phyloP scores from a whole-genome alignment of 2,797 vertebrate genomes.

The Salmo trutta region DNA sequence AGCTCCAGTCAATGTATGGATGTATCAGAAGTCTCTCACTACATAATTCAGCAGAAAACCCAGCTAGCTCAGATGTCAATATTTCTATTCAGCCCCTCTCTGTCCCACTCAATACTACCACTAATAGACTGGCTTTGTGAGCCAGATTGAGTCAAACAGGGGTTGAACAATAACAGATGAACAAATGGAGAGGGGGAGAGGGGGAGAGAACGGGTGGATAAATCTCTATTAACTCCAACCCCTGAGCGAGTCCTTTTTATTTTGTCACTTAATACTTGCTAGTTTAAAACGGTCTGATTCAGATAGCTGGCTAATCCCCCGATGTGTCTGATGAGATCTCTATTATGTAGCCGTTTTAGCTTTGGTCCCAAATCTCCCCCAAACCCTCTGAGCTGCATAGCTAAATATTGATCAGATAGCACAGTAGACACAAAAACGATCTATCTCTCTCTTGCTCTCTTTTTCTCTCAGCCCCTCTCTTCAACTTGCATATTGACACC shows the following conservation, averaged over 20 bases:
- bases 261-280: slow-evolving; percentile 60
- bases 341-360: slow-evolving; percentile 41
- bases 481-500: neutral
- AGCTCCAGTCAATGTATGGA: slow-evolving; percentile 52
- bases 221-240: slow-evolving; percentile 67
- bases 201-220: slow-evolving; percentile 63
- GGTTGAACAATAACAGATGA: slow-evolving; percentile 35
- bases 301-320: slow-evolving; percentile 61
- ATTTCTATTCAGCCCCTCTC: slow-evolving; percentile 68
- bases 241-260: slow-evolving; percentile 62
- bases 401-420: slow-evolving; percentile 51
- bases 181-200: slow-evolving; percentile 25
- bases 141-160: slow-evolving; percentile 58
- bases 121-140: slow-evolving; percentile 73
- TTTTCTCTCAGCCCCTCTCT: slow-evolving; percentile 27
- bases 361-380: slow-evolving; percentile 54
- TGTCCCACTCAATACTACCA: slow-evolving; percentile 70
- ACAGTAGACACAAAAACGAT: slow-evolving; percentile 9
- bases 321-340: slow-evolving; percentile 49
- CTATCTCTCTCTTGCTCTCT: slow-evolving; percentile 18
- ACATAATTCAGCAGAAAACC: slow-evolving; percentile 44
- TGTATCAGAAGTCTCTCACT: slow-evolving; percentile 25
- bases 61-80: neutral
- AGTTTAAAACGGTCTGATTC: slow-evolving; percentile 6
- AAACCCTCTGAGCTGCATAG: slow-evolving; percentile 40